Evolutionary conservation across 1,140 invertebrate genomes (phyloP).

Genomic region (Drosophila ercepeae): DNA sequence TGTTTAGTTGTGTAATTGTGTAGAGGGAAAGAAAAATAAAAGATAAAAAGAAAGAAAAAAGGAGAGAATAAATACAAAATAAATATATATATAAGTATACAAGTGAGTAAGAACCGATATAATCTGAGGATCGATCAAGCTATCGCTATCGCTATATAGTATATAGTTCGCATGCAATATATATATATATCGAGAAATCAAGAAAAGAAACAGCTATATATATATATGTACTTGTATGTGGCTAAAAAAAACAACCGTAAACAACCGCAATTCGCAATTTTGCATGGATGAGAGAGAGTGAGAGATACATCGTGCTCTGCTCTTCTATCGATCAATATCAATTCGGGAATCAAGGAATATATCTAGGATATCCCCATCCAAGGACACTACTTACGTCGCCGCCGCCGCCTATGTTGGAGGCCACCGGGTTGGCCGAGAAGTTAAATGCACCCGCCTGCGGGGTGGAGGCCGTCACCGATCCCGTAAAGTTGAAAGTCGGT

Average conservation of each 20-base stretch:
- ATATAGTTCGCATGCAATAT: constrained; percentile 38
- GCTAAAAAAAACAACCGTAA: constrained; percentile 42
- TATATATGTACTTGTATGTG: no score
- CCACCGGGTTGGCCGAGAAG: constrained; percentile 40
- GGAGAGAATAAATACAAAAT: constrained; percentile 55
- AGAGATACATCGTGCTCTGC: constrained; percentile 16
- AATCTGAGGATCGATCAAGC: constrained; percentile 23
- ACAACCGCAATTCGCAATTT: constrained; percentile 24
- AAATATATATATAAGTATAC: constrained; percentile 20
- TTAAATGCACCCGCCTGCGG: constrained; percentile 51
- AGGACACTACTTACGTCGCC: constrained; percentile 45
- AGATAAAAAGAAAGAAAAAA: constrained; percentile 31
- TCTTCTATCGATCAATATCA: constrained; percentile 17
- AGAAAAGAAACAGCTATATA: constrained; percentile 20
- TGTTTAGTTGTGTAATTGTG: background rate
- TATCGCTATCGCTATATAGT: constrained; percentile 10
- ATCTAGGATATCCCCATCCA: background rate
- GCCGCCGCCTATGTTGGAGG: background rate
- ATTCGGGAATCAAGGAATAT: background rate
- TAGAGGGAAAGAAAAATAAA: constrained; percentile 10
- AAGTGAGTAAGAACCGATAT: constrained; percentile 7
- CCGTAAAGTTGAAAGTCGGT: constrained; percentile 65
- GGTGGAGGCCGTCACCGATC: constrained; percentile 14
- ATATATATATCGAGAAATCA: constrained; percentile 9
- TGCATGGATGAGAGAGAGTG: constrained; percentile 34